A percentile compares a stretch with the other conserved stretches of the same genome.
Evolutionary conservation across 2,113 vertebrate genomes (phyloP).

Genomic region (Eurypyga helias): DNA sequence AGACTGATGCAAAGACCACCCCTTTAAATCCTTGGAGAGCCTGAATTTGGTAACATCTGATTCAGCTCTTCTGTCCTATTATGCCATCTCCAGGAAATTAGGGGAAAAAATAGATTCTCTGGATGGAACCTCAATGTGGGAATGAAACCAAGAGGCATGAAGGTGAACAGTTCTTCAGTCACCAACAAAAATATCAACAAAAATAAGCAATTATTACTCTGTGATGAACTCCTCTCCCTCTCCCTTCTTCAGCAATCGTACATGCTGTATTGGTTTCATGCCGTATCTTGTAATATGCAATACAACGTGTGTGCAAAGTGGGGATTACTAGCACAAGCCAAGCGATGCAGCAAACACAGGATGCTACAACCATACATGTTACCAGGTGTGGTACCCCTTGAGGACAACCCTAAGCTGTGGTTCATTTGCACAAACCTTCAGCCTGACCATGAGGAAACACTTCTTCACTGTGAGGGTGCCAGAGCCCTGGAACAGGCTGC

Average conservation of each 20-base stretch:
- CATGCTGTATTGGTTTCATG: not conserved
- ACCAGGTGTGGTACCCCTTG: not conserved
- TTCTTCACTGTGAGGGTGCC: no score
- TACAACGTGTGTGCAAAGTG: fast-evolving
- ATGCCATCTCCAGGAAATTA: not conserved
- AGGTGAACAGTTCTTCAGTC: not conserved
- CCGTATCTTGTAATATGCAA: not conserved
- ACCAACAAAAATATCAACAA: not conserved
- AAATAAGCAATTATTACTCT: not conserved
- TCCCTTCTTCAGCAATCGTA: not conserved
- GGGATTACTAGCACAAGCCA: not conserved
- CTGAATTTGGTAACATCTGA: not conserved
- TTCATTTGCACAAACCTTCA: not conserved
- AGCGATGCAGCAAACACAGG: fast-evolving
- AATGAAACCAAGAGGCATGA: not conserved
- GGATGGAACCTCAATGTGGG: not conserved
- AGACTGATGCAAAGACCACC: not conserved
- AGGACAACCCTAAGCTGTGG: not conserved
- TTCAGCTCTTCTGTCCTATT: not conserved
- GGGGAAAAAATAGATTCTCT: not conserved
- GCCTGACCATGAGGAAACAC: not conserved
- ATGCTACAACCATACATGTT: not conserved
- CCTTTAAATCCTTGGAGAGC: not conserved
- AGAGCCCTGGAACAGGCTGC: no score
- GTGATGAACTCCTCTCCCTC: not conserved